Base-by-base conservation (phyloP, 2,888 invertebrate genomes). In the Odiellus spinosus region DNA sequence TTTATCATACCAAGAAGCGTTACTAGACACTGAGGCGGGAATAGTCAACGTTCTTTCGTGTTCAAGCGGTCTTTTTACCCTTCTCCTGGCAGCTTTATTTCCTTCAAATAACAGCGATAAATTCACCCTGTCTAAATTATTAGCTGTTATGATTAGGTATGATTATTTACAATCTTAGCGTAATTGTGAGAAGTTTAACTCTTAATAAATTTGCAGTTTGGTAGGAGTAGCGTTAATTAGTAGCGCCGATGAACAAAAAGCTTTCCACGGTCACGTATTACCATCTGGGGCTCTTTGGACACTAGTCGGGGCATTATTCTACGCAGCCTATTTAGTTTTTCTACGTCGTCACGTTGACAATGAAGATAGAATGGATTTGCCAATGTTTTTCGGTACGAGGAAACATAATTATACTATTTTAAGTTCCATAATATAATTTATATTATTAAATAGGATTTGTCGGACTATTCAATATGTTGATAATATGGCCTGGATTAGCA, bases 361-460 rank as follows among this genome's bases (percentile, higher is more conserved):
- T 61, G 90, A 91, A 63, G 90, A 91, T 60, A 84, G 84, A 64
- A 78, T 96, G 65, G 90, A 93, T 68, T 83, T 91, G 59, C 85
- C 90, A 46, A 75, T 95, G 71, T 87, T 96, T 68, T 91, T 95
- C 67, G 95, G 88, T 88, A 66, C 72, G 72, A 64, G 19, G 26
- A 38, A 4, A 11, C n/a, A n/a, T n/a, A n/a, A n/a, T n/a, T n/a
- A n/a, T 34, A 36, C 15, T 42, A 35, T 2, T 18, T 36, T 19
- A 14, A 19, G n/a, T 41, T 15, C 32, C 14, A 4, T 17, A 35
- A 32, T 32, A 44, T 18, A 36, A 19, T 43, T 45, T 3, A 21
- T n/a, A 42, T 47, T 42, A 39, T 46, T 63, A 68, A n/a, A 20
- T 64, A 88, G 88, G 95, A 51, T 84, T 95, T 64, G 87, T 96